These are phyloP conservation scores for Orycteropus afer DNA, from an alignment of 2,113 vertebrate genomes.

Conservation along the genomic window DNA sequence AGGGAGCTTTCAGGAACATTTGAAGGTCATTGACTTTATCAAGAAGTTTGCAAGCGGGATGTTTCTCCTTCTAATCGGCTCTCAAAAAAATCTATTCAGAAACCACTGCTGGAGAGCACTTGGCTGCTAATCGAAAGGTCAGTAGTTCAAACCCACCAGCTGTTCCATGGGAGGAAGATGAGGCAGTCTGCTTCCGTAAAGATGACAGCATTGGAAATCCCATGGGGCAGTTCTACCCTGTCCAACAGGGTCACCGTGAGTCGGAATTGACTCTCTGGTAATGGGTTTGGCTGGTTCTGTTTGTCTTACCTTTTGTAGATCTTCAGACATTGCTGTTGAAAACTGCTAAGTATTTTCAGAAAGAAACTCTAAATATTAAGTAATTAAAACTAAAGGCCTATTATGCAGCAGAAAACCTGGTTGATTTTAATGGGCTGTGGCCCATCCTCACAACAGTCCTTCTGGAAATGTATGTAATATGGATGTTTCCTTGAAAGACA, in stretches of 20 bases:
- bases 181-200: not conserved
- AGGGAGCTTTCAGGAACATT: not conserved
- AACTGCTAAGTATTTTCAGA: not conserved
- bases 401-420: not conserved
- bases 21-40: not conserved
- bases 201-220: no score
- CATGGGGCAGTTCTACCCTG: not conserved
- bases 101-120: not conserved
- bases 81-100: not conserved
- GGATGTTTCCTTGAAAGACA: not conserved
- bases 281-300: not conserved
- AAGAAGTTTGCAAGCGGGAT: not conserved
- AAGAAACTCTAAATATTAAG: constrained; percentile 21
- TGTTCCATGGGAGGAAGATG: not conserved
- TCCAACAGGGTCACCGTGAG: not conserved
- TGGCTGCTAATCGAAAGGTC: not conserved
- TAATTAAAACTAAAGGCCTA: not conserved
- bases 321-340: not conserved
- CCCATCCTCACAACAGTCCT: not conserved
- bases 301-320: not conserved
- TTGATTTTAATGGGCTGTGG: not conserved
- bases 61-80: not conserved
- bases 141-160: not conserved
- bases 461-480: not conserved
- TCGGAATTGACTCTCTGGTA: not conserved